Evolutionary conservation across 2,113 vertebrate genomes (phyloP).

Genomic region (Bagarius yarrelli): DNA sequence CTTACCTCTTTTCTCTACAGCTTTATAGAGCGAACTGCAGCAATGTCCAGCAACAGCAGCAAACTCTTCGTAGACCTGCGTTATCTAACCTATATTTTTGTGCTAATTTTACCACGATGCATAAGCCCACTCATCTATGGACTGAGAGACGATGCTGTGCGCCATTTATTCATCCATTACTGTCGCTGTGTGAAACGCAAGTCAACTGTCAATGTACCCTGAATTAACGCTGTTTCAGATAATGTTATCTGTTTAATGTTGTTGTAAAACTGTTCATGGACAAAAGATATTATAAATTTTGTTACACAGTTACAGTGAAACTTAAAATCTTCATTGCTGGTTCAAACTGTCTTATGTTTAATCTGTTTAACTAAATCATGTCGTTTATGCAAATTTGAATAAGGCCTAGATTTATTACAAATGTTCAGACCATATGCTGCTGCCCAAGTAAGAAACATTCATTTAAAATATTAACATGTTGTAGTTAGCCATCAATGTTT

Average conservation of each 20-base stretch:
- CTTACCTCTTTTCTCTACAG: not conserved
- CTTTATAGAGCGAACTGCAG: not conserved
- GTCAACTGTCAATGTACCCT: conserved; percentile 21
- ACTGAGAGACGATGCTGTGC: conserved; percentile 44
- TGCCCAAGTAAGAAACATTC: too few relatives aligned
- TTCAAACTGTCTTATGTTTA: too few relatives aligned
- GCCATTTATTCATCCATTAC: conserved; percentile 33
- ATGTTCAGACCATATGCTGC: too few relatives aligned
- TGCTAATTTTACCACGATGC: not conserved
- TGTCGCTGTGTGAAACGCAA: conserved; percentile 26
- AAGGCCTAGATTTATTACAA: not conserved
- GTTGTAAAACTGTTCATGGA: not conserved
- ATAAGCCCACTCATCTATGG: conserved; percentile 49
- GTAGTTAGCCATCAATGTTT: too few relatives aligned
- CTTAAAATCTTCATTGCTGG: not conserved
- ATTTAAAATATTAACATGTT: too few relatives aligned
- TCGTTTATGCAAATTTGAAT: not conserved
- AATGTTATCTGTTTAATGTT: not conserved
- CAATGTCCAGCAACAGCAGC: not conserved
- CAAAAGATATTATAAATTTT: not conserved
- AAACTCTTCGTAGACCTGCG: not conserved
- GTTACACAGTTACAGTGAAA: not conserved
- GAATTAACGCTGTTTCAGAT: not conserved
- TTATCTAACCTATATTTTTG: not conserved
- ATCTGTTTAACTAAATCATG: not conserved